Evolutionary conservation across 2,888 invertebrate species (phyloP).

Genomic region (Caenorhabditis macrosperma): DNA sequence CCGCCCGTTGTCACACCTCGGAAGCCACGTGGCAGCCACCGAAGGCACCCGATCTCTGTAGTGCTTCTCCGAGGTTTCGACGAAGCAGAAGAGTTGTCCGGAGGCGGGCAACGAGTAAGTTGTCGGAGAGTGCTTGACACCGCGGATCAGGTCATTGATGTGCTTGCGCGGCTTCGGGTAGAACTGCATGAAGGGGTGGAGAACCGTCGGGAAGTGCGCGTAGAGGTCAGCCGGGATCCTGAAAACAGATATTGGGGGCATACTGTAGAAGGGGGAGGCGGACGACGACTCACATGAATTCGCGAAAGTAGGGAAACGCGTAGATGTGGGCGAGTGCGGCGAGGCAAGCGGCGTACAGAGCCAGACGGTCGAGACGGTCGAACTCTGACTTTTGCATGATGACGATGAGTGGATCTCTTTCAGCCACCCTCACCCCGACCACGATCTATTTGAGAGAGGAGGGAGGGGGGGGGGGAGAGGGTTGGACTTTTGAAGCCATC

Average conservation of each 20-base stretch:
- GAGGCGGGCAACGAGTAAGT: constrained; percentile 41
- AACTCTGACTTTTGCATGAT: background rate
- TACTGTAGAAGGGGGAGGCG: background rate
- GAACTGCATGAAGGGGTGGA: constrained; percentile 21
- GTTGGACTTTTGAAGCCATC: background rate
- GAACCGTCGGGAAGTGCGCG: constrained; percentile 9
- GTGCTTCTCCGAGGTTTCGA: constrained; percentile 56
- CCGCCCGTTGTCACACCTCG: constrained; percentile 68
- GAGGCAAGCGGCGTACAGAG: background rate
- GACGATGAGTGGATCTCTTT: background rate
- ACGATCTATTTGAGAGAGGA: too few species aligned
- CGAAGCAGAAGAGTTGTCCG: constrained; percentile 62
- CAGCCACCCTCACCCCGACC: too few species aligned
- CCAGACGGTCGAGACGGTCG: background rate
- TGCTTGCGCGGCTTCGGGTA: constrained; percentile 12
- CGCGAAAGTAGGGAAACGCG: background rate
- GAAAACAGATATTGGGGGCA: background rate
- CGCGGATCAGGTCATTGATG: constrained; percentile 6
- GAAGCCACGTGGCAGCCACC: constrained; percentile 69
- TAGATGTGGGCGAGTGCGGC: background rate
- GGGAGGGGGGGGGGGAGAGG: background rate
- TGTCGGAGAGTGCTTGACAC: constrained; percentile 14
- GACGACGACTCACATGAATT: background rate
- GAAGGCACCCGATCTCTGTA: constrained; percentile 55
- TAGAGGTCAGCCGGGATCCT: constrained; percentile 32